These are phyloP conservation scores for Papilio gigon DNA, from an alignment of 2,888 invertebrate genomes.

Conservation along the genomic window DNA sequence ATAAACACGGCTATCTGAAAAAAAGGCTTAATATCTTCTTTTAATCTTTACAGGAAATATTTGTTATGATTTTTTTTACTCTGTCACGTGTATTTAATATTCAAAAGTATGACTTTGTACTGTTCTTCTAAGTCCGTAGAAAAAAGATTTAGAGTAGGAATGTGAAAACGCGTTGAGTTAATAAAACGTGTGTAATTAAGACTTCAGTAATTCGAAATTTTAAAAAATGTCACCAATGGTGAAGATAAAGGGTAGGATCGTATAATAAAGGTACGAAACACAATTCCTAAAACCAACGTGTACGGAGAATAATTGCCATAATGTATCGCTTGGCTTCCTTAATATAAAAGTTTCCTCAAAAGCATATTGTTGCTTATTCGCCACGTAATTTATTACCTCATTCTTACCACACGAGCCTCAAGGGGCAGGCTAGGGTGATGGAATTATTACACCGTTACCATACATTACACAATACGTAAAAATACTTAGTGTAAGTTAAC, in stretches of 20 bases:
- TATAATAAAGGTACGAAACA: neutral
- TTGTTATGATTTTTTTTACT: neutral
- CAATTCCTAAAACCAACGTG: slow-evolving; percentile 1
- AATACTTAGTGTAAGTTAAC: neutral
- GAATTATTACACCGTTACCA: slow-evolving; percentile 11
- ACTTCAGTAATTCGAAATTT: too few species aligned
- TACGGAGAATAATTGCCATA: slow-evolving; percentile 24
- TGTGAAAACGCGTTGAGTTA: too few species aligned
- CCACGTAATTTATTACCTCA: slow-evolving; percentile 25
- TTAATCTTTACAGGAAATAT: neutral
- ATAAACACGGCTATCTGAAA: neutral
- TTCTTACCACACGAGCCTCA: slow-evolving; percentile 14
- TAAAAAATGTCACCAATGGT: neutral
- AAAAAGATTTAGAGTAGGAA: too few species aligned
- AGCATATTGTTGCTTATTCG: slow-evolving; percentile 31
- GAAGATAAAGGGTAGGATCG: neutral
- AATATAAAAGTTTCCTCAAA: slow-evolving; percentile 32
- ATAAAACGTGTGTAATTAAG: too few species aligned
- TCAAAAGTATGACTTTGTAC: neutral
- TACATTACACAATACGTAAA: neutral
- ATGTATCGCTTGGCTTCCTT: slow-evolving; percentile 24
- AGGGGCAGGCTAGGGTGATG: slow-evolving; percentile 24
- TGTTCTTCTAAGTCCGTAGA: too few species aligned
- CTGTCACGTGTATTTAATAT: neutral
- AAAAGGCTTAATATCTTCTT: neutral